Percentiles rank a stretch among this genome's conserved stretches.
Conservation (phyloP, 2,888 invertebrate species). For the Drosophila tanythrix region DNA sequence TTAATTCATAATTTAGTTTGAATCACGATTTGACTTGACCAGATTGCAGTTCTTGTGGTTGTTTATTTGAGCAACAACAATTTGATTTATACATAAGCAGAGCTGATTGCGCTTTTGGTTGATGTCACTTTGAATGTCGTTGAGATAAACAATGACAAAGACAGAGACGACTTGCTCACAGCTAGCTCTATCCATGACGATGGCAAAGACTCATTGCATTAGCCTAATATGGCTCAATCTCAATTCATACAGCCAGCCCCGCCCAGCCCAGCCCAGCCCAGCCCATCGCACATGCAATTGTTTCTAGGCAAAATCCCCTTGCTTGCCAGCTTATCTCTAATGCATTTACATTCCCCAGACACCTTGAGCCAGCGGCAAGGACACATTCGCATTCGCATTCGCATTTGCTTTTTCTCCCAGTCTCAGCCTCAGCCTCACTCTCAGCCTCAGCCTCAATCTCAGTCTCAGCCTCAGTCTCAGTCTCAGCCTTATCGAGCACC, state of each 20-base stretch:
- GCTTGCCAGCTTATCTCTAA: conserved; percentile 55
- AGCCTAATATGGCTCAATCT: conserved; percentile 8
- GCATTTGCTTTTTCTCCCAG: not conserved
- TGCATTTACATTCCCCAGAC: conserved; percentile 59
- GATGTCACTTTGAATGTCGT: not conserved
- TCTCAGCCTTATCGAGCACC: conserved; percentile 25
- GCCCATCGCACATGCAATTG: not conserved
- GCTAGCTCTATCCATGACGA: not conserved
- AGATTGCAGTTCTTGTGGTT: not conserved
- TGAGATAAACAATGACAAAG: not conserved
- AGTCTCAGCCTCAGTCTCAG: not conserved
- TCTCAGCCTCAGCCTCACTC: not conserved
- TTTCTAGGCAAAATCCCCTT: conserved; percentile 31
- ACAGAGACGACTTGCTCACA: not conserved
- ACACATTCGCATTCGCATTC: not conserved
- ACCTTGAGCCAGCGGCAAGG: conserved; percentile 20
- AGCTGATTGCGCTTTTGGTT: not conserved
- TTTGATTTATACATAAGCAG: not conserved
- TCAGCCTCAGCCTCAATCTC: not conserved
- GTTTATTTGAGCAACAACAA: not conserved
- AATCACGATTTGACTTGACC: not conserved
- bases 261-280: too few relatives aligned
- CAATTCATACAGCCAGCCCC: not conserved
- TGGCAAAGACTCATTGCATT: conserved; percentile 28
- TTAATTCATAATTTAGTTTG: not conserved